Conservation (phyloP, 2,797 vertebrate species). For the Ctenochaetus hawaiiensis region DNA sequence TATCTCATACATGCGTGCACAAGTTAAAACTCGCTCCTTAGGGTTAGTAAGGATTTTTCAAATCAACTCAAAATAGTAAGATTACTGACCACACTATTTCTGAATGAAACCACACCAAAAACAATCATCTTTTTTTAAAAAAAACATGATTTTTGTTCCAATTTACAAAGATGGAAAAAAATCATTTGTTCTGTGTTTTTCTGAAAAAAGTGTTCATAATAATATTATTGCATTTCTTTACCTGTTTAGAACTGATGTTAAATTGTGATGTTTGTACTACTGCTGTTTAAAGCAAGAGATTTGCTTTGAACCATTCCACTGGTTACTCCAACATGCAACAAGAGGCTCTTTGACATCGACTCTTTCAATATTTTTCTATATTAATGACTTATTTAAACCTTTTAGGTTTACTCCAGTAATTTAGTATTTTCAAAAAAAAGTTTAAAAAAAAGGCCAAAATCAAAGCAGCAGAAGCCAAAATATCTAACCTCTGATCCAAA, state of each 20-base stretch:
- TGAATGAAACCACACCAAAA: background rate
- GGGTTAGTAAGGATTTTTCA: slow-evolving; percentile 1
- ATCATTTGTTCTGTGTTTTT: background rate
- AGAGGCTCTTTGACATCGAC: slow-evolving; percentile 1
- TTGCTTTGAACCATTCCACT: no score
- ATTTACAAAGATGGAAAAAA: background rate
- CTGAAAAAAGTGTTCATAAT: background rate
- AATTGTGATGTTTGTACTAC: no score
- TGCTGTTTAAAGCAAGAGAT: no score
- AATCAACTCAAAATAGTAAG: background rate
- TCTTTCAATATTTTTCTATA: background rate
- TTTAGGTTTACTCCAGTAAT: background rate
- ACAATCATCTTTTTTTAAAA: background rate
- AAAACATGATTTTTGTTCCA: background rate
- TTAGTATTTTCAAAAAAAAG: background rate
- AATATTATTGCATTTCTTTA: background rate
- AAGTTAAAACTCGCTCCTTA: background rate
- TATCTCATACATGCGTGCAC: background rate
- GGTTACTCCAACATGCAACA: background rate
- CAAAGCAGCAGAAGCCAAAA: background rate
- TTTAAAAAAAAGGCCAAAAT: background rate
- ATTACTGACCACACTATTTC: background rate
- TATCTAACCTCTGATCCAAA: background rate
- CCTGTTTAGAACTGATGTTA: no score
- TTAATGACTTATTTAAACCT: background rate